These are phyloP conservation scores for Poecilia gillii DNA, from an alignment of 2,797 vertebrate species.

Conservation along the genomic window DNA sequence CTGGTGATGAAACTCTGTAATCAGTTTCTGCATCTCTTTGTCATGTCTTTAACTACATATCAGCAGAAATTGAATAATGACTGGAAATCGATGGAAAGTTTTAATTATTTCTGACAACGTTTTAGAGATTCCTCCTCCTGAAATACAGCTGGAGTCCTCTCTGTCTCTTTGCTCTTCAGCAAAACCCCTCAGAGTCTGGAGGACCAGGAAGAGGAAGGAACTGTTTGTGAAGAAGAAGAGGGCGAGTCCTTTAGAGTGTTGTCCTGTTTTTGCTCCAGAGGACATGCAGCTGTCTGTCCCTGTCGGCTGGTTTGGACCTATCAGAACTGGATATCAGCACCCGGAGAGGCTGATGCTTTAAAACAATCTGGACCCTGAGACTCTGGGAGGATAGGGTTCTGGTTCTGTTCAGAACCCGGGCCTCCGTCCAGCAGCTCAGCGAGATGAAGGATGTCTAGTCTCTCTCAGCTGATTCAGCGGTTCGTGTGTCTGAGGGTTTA, in stretches of 20 bases:
- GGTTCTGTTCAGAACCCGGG: background rate
- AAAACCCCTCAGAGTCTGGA: background rate
- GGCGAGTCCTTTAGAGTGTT: background rate
- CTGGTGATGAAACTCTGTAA: background rate
- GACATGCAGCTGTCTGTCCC: background rate
- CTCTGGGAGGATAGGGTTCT: background rate
- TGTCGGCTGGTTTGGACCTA: background rate
- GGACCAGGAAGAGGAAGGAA: background rate
- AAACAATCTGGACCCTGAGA: background rate
- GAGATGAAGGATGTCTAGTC: background rate
- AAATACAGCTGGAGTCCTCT: background rate
- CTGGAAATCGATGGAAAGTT: background rate
- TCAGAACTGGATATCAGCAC: background rate
- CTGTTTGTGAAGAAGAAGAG: background rate
- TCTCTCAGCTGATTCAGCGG: constrained; percentile 25
- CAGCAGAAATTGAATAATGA: background rate
- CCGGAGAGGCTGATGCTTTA: background rate
- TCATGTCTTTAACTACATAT: background rate
- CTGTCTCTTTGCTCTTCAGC: background rate
- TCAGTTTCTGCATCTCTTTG: background rate
- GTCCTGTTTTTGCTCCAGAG: background rate
- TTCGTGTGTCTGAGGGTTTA: constrained; percentile 13
- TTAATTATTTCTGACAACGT: background rate
- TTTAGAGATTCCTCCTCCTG: background rate
- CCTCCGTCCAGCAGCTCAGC: background rate